phyloP scores from a whole-genome alignment of 2,797 vertebrate genomes.

The Helostoma temminkii region DNA sequence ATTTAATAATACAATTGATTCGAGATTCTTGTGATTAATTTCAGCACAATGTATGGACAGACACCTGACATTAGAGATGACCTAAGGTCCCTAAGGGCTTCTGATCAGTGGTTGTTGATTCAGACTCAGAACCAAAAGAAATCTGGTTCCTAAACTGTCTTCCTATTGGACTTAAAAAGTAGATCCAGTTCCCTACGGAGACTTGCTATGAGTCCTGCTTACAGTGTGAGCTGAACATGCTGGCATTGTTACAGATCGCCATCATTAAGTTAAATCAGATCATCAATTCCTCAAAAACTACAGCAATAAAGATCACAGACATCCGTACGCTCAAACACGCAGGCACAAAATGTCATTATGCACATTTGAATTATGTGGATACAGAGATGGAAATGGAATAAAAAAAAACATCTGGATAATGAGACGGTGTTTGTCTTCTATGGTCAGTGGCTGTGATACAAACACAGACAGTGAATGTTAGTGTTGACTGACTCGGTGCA shows the following conservation, averaged over 20 bases:
- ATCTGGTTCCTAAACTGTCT: too few species aligned
- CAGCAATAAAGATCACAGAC: constrained; percentile 6
- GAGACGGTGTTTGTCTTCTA: constrained; percentile 17
- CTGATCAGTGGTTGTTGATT: background rate
- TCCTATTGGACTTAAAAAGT: background rate
- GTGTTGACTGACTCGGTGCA: background rate
- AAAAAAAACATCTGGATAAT: background rate
- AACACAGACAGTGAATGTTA: background rate
- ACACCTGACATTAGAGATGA: too few species aligned
- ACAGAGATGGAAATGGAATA: constrained; percentile 20
- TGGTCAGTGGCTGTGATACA: background rate
- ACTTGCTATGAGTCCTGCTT: background rate
- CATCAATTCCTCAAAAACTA: constrained; percentile 20
- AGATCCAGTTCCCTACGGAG: background rate
- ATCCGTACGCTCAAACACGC: background rate
- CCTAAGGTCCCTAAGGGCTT: background rate
- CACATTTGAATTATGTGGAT: constrained; percentile 14
- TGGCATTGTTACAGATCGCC: constrained; percentile 23
- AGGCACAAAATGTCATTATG: background rate
- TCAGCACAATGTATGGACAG: too few species aligned
- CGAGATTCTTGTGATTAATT: too few species aligned
- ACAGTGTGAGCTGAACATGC: constrained; percentile 13
- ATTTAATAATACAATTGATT: too few species aligned
- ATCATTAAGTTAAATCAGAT: constrained; percentile 35
- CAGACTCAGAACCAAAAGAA: background rate